Evolutionary conservation across 2,113 vertebrate genomes (phyloP).

Genomic region (Solea solea): DNA sequence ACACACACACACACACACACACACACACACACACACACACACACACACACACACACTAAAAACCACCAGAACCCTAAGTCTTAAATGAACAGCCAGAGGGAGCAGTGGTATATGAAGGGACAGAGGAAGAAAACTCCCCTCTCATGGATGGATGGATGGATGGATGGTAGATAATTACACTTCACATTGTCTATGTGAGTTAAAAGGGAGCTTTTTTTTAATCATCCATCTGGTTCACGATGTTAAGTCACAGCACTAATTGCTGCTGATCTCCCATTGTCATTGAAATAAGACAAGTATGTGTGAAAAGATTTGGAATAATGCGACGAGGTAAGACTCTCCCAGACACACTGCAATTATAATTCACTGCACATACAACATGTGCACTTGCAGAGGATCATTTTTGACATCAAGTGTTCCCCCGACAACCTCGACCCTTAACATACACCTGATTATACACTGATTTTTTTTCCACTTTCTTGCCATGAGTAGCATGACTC

Average conservation of each 20-base stretch:
- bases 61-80: constrained; percentile 30
- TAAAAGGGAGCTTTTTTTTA: constrained; percentile 44
- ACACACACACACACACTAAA: constrained; percentile 23
- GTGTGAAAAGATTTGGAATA: constrained; percentile 34
- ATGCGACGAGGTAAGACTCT: no score
- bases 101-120: constrained; percentile 18
- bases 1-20: constrained; percentile 28
- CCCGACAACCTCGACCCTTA: no score
- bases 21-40: constrained; percentile 45
- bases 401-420: neutral
- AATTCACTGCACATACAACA: neutral
- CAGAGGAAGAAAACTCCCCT: constrained; percentile 17
- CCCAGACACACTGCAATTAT: neutral
- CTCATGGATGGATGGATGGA: neutral
- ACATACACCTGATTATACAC: neutral
- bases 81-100: constrained; percentile 54
- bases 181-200: constrained; percentile 12
- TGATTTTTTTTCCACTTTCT: neutral
- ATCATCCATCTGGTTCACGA: constrained; percentile 39
- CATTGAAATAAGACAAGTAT: constrained; percentile 64
- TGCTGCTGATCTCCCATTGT: constrained; percentile 61
- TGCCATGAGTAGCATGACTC: neutral
- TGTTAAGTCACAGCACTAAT: constrained; percentile 50
- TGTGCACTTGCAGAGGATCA: neutral
- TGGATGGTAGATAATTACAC: constrained; percentile 1